Evolutionary conservation across 2,888 invertebrate genomes (phyloP).

Genomic region (Rhodophaea formosa): DNA sequence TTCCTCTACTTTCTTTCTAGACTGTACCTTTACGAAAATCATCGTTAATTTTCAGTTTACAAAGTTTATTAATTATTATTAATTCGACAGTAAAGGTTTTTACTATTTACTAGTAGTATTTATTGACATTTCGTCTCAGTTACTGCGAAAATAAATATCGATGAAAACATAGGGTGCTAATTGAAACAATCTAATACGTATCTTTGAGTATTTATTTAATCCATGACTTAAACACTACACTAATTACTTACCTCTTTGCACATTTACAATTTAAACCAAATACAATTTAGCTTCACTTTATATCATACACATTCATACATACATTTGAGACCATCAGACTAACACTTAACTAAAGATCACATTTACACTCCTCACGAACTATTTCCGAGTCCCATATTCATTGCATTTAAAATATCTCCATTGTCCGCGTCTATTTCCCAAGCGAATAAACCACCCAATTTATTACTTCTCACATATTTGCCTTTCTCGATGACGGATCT

Average conservation of each 20-base stretch:
- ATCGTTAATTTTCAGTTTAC: too few relatives aligned
- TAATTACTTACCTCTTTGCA: neutral
- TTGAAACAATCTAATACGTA: neutral
- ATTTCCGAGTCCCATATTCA: constrained; percentile 74
- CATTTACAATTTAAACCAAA: constrained; percentile 2
- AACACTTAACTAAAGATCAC: constrained; percentile 39
- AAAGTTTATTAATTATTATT: too few relatives aligned
- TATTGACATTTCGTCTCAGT: too few relatives aligned
- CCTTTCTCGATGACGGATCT: constrained; percentile 73
- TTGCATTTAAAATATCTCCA: constrained; percentile 71
- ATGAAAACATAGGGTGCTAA: neutral
- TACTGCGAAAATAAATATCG: too few relatives aligned
- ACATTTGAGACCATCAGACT: constrained; percentile 46
- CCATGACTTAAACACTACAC: neutral
- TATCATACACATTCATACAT: constrained; percentile 21
- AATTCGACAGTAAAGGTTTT: too few relatives aligned
- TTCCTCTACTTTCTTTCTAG: too few relatives aligned
- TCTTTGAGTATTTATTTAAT: neutral
- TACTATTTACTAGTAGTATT: too few relatives aligned
- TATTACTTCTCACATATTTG: constrained; percentile 73
- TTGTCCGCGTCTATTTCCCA: constrained; percentile 77
- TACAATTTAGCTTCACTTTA: neutral
- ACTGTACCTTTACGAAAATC: too few relatives aligned
- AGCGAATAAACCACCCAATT: constrained; percentile 70
- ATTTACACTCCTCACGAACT: constrained; percentile 41